phyloP scores from a whole-genome alignment of 2,797 vertebrate species.

The Cirrhinus mrigala region DNA sequence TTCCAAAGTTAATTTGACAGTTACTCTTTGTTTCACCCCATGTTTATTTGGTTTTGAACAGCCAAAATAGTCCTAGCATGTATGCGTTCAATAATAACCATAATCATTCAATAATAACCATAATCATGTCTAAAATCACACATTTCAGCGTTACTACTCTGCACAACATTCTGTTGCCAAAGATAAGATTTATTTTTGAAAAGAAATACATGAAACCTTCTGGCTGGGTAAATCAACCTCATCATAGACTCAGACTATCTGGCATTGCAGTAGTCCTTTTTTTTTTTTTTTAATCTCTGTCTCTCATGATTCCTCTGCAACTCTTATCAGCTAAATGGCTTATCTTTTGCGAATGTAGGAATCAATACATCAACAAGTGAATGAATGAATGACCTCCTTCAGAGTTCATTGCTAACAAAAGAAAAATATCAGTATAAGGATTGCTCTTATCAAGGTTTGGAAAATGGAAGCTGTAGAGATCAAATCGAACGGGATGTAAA shows the following conservation, averaged over 20 bases:
- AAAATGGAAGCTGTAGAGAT: not conserved
- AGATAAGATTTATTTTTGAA: slow-evolving; percentile 17
- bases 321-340: slow-evolving; percentile 30
- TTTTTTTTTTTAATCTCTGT: not conserved
- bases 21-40: not conserved
- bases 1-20: not conserved
- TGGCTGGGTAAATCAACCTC: not conserved
- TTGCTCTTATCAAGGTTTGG: not conserved
- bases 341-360: not conserved
- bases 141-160: not conserved
- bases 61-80: not conserved
- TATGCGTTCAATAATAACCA: not conserved
- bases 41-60: slow-evolving; percentile 6
- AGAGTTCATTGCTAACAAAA: slow-evolving; percentile 8
- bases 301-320: not conserved
- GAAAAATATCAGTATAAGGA: not conserved
- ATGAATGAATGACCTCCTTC: slow-evolving; percentile 17
- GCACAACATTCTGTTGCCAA: not conserved
- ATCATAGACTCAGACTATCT: not conserved
- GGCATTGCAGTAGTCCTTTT: not conserved
- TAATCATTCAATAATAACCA: too few species aligned
- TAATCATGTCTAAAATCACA: not conserved
- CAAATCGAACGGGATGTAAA: not conserved
- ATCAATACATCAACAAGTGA: slow-evolving; percentile 33
- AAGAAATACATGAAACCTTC: not conserved